Evolutionary conservation across 2,888 invertebrate species (phyloP).

Genomic region (Zygogramma bicolorata): DNA sequence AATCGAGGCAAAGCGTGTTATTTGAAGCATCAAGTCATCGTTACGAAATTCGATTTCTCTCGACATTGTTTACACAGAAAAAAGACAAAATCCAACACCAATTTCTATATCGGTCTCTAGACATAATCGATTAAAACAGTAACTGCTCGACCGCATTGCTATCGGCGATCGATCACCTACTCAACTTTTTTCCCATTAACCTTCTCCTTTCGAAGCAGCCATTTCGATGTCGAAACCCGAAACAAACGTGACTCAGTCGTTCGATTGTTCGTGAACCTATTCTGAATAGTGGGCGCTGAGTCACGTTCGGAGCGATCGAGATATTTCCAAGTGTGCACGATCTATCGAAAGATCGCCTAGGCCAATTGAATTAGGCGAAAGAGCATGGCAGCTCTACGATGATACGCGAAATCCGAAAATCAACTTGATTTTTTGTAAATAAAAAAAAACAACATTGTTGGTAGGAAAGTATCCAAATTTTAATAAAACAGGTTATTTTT

Average conservation of each 20-base stretch:
- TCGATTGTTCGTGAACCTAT: conserved; percentile 24
- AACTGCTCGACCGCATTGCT: not conserved
- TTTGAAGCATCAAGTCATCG: no score
- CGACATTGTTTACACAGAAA: not conserved
- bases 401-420: no score
- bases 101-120: no score
- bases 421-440: no score
- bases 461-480: no score
- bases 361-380: no score
- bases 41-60: no score
- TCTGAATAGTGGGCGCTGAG: conserved; percentile 29
- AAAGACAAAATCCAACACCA: not conserved
- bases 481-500: no score
- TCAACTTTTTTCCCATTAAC: conserved; percentile 4
- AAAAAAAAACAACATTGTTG: no score
- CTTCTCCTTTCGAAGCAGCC: not conserved
- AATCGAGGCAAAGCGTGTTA: no score
- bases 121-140: conserved; percentile 8
- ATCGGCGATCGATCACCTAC: not conserved
- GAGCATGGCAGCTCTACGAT: no score
- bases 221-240: conserved; percentile 12
- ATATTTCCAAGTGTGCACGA: conserved; percentile 25
- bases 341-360: not conserved
- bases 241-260: conserved; percentile 7
- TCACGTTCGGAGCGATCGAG: conserved; percentile 21